Evolutionary conservation across 2,113 vertebrate genomes (phyloP).

Genomic region (Pycnonotus jocosus): DNA sequence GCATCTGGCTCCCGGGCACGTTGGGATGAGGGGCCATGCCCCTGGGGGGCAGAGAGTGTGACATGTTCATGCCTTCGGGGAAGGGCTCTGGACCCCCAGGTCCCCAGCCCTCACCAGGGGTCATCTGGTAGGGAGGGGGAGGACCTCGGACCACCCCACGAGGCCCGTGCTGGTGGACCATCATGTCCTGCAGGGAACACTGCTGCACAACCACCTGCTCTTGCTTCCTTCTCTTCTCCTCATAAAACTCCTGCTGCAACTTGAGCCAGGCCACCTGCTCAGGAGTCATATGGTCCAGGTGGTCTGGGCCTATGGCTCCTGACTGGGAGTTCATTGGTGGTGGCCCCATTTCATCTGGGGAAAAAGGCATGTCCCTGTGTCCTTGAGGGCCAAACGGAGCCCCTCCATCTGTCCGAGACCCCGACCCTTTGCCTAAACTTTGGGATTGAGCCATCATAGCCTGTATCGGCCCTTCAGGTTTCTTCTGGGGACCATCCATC

Average conservation of each 20-base stretch:
- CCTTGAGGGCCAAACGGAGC: constrained; percentile 89
- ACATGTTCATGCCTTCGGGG: constrained; percentile 85
- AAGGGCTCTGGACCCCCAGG: constrained; percentile 87
- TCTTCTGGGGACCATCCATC: constrained; percentile 84
- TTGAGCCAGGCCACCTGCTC: constrained; percentile 98
- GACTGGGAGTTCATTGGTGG: constrained; percentile 83
- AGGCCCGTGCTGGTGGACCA: constrained; percentile 94
- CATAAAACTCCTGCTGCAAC: constrained; percentile 96
- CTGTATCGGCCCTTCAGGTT: constrained; percentile 91
- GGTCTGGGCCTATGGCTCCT: constrained; percentile 80
- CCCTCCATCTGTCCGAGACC: constrained; percentile 86
- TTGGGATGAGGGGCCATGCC: constrained; percentile 88
- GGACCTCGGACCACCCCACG: constrained; percentile 90
- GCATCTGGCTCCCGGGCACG: constrained; percentile 80
- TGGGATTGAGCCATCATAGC: constrained; percentile 98
- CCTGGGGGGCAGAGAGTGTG: constrained; percentile 84
- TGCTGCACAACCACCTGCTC: constrained; percentile 90
- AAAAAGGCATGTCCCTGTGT: constrained; percentile 93
- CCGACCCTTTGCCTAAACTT: constrained; percentile 88
- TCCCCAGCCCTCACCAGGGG: constrained; percentile 90
- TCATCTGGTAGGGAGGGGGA: constrained; percentile 95
- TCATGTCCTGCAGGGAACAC: constrained; percentile 92
- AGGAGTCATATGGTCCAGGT: constrained; percentile 95
- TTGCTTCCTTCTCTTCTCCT: constrained; percentile 97
- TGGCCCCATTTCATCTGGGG: constrained; percentile 92